These are phyloP conservation scores for Drosophila micromelanica DNA, from an alignment of 1,140 invertebrate species.

Conservation along the genomic window DNA sequence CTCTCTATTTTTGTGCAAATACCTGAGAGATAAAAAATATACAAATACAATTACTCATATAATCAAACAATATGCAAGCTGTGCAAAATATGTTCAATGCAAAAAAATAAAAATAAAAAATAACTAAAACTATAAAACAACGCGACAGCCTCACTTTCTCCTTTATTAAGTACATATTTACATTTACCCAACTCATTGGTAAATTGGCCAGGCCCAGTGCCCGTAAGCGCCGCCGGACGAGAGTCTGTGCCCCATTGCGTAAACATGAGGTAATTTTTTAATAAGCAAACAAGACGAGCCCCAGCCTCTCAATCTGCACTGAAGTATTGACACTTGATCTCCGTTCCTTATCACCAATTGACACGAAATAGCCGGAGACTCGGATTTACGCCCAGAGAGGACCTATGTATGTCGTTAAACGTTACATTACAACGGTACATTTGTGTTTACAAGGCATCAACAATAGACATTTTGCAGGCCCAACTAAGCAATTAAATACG, in stretches of 20 bases:
- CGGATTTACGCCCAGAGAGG: neutral
- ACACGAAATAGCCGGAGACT: neutral
- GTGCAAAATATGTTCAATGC: constrained; percentile 46
- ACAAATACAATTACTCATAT: constrained; percentile 9
- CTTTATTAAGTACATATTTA: constrained; percentile 41
- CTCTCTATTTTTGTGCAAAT: constrained; percentile 40
- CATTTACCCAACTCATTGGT: constrained; percentile 22
- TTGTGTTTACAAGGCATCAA: neutral
- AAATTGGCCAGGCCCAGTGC: constrained; percentile 18
- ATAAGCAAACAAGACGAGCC: constrained; percentile 17
- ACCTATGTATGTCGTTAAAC: too few relatives aligned
- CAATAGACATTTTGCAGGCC: neutral
- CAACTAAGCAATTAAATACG: constrained; percentile 1
- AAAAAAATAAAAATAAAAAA: constrained; percentile 23
- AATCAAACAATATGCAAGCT: constrained; percentile 35
- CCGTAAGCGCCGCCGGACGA: constrained; percentile 8
- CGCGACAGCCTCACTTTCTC: constrained; percentile 39
- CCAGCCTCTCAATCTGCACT: constrained; percentile 15
- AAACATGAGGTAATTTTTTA: constrained; percentile 38
- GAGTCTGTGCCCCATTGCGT: constrained; percentile 24
- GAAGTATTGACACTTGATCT: constrained; percentile 11
- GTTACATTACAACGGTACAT: neutral
- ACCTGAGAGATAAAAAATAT: constrained; percentile 4
- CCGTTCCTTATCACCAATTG: constrained; percentile 22
- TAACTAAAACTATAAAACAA: constrained; percentile 16